Base-by-base conservation (phyloP, 92 coral and sea anemone species). In the Palythoa heliodiscus region DNA sequence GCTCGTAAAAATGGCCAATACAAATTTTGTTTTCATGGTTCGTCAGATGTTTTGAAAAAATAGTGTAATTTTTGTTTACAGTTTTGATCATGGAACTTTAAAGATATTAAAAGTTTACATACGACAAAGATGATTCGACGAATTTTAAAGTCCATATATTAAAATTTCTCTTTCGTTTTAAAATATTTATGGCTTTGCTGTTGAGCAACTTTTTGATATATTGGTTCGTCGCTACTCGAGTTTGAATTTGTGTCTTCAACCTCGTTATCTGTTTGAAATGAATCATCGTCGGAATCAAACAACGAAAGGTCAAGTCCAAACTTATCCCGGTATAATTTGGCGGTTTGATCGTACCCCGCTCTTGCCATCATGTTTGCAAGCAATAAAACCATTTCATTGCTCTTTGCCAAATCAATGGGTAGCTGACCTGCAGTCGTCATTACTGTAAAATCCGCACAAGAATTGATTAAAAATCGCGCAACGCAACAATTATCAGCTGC, bases 301-400 rank as follows among this genome's bases (percentile, higher is more conserved):
- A 43, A 13, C 43, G 84, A 40, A 12, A 15, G 57, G 6, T 78
- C 58, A 15, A 93, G 85, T 7, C 94, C 97, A 91, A 91, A 91
- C 52, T 93, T 93, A 73, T 93, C 97, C 50, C 92, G 90, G 52
- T 91, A 91, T 85, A 89, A 87, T 1, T 93, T 73, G 38, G 97
- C 93, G 3, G 97, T 93, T 77, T 93, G 93, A 10, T 91, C 87
- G 57, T 91, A 93, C 0, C 97, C 97, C 54, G 93, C 93, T 22
- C 58, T 73, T 11, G 87, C 87, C 97, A 93, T 93, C 24, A 91
- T 86, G 57, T 84, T 89, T 29, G 92, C 90, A 38, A 93, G 78
- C 81, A 89, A 79, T 23, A 91, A 87, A 20, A 91, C 64, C 97
- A 93, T 93, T 74, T 90, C 92, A 15, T 89, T 86, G 43, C 89